Percentiles rank a stretch among this genome's conserved stretches.
phyloP scores from a whole-genome alignment of 1,140 invertebrate species.

The Drosophila kurseongensis region DNA sequence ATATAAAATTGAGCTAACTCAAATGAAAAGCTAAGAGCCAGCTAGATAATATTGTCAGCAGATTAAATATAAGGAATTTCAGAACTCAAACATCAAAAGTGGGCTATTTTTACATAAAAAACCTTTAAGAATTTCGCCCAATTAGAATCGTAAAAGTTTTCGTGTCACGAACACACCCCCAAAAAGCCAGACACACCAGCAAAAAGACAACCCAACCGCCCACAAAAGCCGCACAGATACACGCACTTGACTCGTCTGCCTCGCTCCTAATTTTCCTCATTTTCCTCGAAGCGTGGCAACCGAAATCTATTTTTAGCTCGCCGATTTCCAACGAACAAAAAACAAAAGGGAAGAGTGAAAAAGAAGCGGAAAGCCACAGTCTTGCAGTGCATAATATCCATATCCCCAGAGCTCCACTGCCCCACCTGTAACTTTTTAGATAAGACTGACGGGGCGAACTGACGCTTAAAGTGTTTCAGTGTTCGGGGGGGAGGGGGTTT shows the following conservation, averaged over 20 bases:
- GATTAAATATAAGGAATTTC: not conserved
- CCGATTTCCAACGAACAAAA: slow-evolving; percentile 23
- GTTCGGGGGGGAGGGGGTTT: not conserved
- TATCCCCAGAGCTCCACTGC: slow-evolving; percentile 17
- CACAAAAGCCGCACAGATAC: slow-evolving; percentile 22
- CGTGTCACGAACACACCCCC: slow-evolving; percentile 43
- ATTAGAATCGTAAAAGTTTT: slow-evolving; percentile 2
- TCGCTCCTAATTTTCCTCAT: slow-evolving; percentile 53
- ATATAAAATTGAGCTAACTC: no score
- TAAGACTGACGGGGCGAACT: slow-evolving; percentile 32
- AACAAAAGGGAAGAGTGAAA: slow-evolving; percentile 1
- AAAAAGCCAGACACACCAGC: slow-evolving; percentile 11
- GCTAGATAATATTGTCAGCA: not conserved
- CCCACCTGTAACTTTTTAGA: slow-evolving; percentile 35
- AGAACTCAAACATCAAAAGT: not conserved
- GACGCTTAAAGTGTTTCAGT: slow-evolving; percentile 29
- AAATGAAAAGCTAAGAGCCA: no score
- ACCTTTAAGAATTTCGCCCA: not conserved
- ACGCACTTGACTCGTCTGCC: slow-evolving; percentile 57
- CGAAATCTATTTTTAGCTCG: slow-evolving; percentile 47
- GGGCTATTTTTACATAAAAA: no score
- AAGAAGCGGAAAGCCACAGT: slow-evolving; percentile 17
- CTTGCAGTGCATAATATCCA: slow-evolving; percentile 6
- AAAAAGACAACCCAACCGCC: slow-evolving; percentile 6
- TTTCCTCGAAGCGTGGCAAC: slow-evolving; percentile 54